A percentile compares a stretch with the other conserved stretches of the same genome.
Conservation (phyloP, 1,140 invertebrate genomes). For the Drosophila micromelanica region DNA sequence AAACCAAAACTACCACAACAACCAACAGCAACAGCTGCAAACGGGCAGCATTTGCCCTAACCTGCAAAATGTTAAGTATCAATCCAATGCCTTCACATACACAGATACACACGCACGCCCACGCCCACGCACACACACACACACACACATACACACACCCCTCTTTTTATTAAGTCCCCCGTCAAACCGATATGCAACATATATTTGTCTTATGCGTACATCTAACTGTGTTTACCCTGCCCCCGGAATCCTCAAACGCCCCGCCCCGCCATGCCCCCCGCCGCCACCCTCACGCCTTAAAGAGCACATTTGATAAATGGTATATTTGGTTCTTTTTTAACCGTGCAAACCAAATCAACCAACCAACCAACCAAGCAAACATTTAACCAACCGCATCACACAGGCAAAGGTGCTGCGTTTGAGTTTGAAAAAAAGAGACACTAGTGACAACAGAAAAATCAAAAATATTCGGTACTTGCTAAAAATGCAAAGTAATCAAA, state of each 20-base stretch:
- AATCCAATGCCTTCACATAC: slow-evolving; percentile 11
- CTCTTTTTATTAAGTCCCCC: slow-evolving; percentile 10
- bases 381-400: slow-evolving; percentile 56
- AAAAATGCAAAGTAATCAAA: slow-evolving; percentile 54
- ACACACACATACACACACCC: background rate
- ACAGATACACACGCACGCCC: slow-evolving; percentile 5
- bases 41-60: slow-evolving; percentile 4
- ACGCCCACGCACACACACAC: slow-evolving; percentile 8
- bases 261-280: slow-evolving; percentile 7
- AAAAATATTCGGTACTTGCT: slow-evolving; percentile 56
- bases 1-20: background rate
- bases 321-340: slow-evolving; percentile 55
- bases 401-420: slow-evolving; percentile 77
- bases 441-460: slow-evolving; percentile 78
- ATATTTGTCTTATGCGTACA: slow-evolving; percentile 19
- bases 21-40: slow-evolving; percentile 17
- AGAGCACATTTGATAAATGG: slow-evolving; percentile 40
- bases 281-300: slow-evolving; percentile 6
- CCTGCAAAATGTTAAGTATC: slow-evolving; percentile 37
- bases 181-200: background rate
- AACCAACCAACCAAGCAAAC: slow-evolving; percentile 37
- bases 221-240: slow-evolving; percentile 33
- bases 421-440: slow-evolving; percentile 84
- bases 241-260: slow-evolving; percentile 5
- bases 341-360: slow-evolving; percentile 10